These are phyloP conservation scores for Molossus alvarezi DNA, from an alignment of 2,797 vertebrate species.

Conservation along the genomic window DNA sequence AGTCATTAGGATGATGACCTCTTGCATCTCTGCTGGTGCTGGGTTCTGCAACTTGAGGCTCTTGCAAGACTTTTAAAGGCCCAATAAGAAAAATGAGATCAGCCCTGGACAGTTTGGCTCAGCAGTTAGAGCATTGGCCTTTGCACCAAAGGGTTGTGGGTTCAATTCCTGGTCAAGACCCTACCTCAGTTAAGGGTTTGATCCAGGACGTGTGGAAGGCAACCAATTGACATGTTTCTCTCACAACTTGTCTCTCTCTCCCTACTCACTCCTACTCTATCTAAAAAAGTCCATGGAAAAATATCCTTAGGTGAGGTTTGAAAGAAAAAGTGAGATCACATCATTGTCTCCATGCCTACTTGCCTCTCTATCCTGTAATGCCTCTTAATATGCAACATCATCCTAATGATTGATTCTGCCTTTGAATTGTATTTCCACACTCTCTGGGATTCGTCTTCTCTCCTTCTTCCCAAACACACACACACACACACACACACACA, in stretches of 20 bases:
- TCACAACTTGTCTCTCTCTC: too few species aligned
- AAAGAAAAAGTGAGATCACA: neutral
- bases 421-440: neutral
- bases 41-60: neutral
- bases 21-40: neutral
- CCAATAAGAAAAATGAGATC: conserved; percentile 10
- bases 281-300: too few species aligned
- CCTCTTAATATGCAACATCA: neutral
- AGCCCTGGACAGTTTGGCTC: too few species aligned
- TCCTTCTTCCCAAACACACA: neutral
- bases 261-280: too few species aligned
- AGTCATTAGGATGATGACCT: neutral
- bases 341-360: neutral
- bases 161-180: too few species aligned
- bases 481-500: neutral
- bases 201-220: too few species aligned
- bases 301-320: too few species aligned
- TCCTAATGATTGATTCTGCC: neutral
- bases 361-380: neutral
- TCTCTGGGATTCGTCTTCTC: neutral
- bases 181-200: too few species aligned
- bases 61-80: neutral
- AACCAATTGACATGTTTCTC: too few species aligned
- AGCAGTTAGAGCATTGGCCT: too few species aligned
- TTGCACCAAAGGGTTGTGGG: too few species aligned